These are phyloP conservation scores for Bombycilla garrulus DNA, from an alignment of 2,113 vertebrate genomes.

Conservation along the genomic window DNA sequence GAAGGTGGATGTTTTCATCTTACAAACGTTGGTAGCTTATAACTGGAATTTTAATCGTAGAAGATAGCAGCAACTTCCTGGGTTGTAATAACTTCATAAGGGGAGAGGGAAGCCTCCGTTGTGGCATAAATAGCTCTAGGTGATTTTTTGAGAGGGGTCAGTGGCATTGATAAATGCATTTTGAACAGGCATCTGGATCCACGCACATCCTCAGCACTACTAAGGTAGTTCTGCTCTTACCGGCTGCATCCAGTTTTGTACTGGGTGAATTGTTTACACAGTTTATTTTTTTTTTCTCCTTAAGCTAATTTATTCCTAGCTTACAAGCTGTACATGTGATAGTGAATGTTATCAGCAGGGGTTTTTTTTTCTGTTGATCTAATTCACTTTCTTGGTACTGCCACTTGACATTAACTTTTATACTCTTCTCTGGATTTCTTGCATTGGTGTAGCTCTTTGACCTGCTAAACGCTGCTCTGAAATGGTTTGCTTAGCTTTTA, in stretches of 20 bases:
- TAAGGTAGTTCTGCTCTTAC: constrained; percentile 45
- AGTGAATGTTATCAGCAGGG: constrained; percentile 45
- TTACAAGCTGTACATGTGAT: constrained; percentile 22
- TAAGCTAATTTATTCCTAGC: constrained; percentile 20
- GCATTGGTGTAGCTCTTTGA: background rate
- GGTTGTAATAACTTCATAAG: background rate
- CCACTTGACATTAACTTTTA: constrained; percentile 48
- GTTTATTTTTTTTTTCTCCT: background rate
- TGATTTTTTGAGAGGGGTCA: background rate
- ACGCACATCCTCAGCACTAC: constrained; percentile 26
- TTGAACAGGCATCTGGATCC: constrained; percentile 23
- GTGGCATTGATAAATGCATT: constrained; percentile 4
- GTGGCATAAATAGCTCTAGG: constrained; percentile 29
- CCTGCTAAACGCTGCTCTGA: constrained; percentile 30
- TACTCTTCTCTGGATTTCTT: constrained; percentile 25
- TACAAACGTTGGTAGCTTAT: background rate
- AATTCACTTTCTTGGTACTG: constrained; percentile 49
- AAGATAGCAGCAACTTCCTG: background rate
- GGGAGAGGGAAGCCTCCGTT: background rate
- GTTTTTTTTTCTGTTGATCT: background rate
- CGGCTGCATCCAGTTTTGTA: constrained; percentile 8
- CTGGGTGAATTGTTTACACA: constrained; percentile 55
- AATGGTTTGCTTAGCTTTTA: constrained; percentile 59
- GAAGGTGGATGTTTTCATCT: constrained; percentile 21
- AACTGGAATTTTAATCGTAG: constrained; percentile 23